Percentiles rank a stretch among this genome's conserved stretches.
Evolutionary conservation across 2,113 vertebrate species (phyloP).

Genomic region (Pseudopodoces humilis): DNA sequence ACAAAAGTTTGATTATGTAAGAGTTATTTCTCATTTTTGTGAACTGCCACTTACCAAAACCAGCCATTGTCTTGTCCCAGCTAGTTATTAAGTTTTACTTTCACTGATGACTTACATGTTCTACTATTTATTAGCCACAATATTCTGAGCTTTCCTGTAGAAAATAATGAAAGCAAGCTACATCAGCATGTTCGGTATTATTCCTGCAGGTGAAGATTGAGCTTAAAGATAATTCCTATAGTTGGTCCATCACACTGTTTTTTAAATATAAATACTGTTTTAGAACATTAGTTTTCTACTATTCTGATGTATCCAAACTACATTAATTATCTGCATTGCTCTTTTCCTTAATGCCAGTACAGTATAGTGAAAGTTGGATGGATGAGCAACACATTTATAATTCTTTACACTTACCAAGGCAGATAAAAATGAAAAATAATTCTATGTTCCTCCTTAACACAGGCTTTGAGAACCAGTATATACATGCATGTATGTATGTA

Average conservation of each 20-base stretch:
- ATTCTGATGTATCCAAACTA: not conserved
- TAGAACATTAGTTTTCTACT: not conserved
- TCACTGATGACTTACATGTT: not conserved
- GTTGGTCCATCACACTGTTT: not conserved
- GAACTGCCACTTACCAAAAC: not conserved
- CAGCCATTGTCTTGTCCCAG: not conserved
- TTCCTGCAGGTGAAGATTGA: not conserved
- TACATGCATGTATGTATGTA: accelerated
- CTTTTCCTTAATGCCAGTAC: constrained; percentile 27
- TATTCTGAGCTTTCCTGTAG: not conserved
- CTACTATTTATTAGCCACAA: not conserved
- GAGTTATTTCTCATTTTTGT: not conserved
- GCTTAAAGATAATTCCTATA: not conserved
- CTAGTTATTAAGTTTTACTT: not conserved
- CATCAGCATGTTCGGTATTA: not conserved
- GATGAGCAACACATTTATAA: no score
- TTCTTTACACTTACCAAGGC: not conserved
- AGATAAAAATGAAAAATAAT: not conserved
- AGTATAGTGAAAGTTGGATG: not conserved
- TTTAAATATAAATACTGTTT: not conserved
- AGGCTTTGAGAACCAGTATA: not conserved
- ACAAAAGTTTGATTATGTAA: not conserved
- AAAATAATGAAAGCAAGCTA: not conserved
- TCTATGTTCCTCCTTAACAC: not conserved
- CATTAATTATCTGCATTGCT: not conserved